These are phyloP conservation scores for Podabrus alpinus DNA, from an alignment of 2,888 invertebrate genomes.

Conservation along the genomic window DNA sequence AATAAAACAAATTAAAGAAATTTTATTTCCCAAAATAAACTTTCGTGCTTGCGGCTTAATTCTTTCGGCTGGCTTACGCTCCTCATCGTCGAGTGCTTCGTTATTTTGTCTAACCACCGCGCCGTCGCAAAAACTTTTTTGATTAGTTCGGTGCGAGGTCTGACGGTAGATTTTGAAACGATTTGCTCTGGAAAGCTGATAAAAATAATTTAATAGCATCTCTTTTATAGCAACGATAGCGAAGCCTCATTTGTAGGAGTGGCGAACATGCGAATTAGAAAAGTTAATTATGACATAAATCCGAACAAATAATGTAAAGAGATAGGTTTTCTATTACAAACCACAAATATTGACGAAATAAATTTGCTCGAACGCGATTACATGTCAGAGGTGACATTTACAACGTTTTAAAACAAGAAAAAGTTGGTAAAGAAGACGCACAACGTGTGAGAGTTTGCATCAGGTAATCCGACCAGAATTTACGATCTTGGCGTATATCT, in stretches of 20 bases:
- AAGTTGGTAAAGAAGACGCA: constrained; percentile 42
- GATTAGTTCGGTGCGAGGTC: too few species aligned
- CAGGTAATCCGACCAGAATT: constrained; percentile 43
- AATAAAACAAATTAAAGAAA: too few species aligned
- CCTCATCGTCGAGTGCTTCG: too few species aligned
- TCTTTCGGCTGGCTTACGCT: too few species aligned
- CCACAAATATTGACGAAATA: constrained; percentile 45
- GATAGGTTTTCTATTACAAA: constrained; percentile 42
- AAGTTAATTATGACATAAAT: constrained; percentile 1
- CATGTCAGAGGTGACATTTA: constrained; percentile 47
- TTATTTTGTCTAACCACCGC: too few species aligned
- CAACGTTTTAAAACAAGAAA: constrained; percentile 44
- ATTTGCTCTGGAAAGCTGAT: too few species aligned
- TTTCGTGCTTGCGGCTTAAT: too few species aligned
- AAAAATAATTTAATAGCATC: too few species aligned
- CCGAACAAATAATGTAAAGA: constrained; percentile 9
- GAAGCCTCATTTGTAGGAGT: background rate
- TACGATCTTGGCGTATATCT: constrained; percentile 41
- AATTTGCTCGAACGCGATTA: constrained; percentile 46
- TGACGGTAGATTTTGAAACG: too few species aligned
- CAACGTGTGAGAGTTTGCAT: constrained; percentile 37
- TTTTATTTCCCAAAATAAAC: too few species aligned
- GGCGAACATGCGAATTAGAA: background rate
- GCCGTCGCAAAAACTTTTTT: too few species aligned
- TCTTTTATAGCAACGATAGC: background rate